Conservation (phyloP, 2,888 invertebrate species). For the Lepas anatifera region DNA sequence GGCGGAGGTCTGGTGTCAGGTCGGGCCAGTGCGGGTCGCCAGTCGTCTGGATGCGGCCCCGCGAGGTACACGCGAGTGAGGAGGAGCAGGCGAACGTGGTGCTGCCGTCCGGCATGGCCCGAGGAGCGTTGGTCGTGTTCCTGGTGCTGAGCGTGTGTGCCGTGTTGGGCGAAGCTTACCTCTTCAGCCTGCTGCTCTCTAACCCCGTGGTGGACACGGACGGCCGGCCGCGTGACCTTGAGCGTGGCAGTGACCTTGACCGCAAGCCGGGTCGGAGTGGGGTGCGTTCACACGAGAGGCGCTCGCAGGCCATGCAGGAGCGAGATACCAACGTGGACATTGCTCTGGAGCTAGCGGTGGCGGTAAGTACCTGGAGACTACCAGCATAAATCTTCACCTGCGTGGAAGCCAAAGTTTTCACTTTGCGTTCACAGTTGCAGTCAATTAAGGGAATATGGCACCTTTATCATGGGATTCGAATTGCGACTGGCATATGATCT, state of each 20-base stretch:
- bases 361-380: neutral
- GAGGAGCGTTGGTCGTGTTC: neutral
- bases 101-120: neutral
- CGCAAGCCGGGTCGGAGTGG: neutral
- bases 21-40: neutral
- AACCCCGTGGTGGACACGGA: neutral
- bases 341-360: neutral
- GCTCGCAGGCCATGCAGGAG: neutral
- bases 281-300: neutral
- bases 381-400: neutral
- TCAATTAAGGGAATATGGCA: no score
- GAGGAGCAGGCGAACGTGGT: no score
- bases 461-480: no score
- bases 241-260: neutral
- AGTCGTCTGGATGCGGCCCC: neutral
- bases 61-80: no score
- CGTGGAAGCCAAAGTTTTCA: no score
- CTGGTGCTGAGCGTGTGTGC: neutral
- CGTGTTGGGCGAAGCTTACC: neutral
- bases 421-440: no score
- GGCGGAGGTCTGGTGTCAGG: neutral
- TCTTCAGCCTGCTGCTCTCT: constrained; percentile 4
- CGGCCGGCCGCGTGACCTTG: neutral
- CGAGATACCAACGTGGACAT: neutral
- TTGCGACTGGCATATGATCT: no score